A percentile compares a stretch with the other conserved stretches of the same genome.
Evolutionary conservation across 1,140 invertebrate genomes (phyloP).

Genomic region (Saccostrea echinata): DNA sequence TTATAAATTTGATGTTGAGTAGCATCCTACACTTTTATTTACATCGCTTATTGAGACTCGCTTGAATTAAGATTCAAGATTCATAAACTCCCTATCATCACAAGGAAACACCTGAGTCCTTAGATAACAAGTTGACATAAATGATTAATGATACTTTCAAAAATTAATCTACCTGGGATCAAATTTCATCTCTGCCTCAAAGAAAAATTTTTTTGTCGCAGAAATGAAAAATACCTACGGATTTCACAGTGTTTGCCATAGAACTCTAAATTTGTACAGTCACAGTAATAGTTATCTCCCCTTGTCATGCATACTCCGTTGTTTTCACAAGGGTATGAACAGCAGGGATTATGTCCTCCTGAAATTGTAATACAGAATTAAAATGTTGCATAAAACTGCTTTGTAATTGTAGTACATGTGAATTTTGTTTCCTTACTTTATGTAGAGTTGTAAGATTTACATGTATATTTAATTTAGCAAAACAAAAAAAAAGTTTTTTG

Average conservation of each 20-base stretch:
- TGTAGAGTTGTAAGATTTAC: too few relatives aligned
- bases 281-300: constrained; percentile 74
- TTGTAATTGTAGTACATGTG: too few relatives aligned
- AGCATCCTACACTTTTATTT: too few relatives aligned
- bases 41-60: neutral
- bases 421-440: too few relatives aligned
- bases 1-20: too few relatives aligned
- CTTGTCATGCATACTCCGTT: constrained; percentile 74
- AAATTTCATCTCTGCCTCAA: neutral
- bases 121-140: neutral
- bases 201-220: neutral
- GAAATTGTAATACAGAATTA: neutral
- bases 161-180: neutral
- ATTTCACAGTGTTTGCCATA: constrained; percentile 76
- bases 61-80: neutral
- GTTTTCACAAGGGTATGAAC: constrained; percentile 78
- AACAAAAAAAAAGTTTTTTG: too few relatives aligned
- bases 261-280: constrained; percentile 74
- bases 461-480: too few relatives aligned
- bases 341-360: constrained; percentile 75
- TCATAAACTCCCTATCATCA: neutral
- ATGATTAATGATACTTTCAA: neutral
- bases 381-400: too few relatives aligned
- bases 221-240: constrained; percentile 71
- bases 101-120: neutral